Conservation (phyloP, 2,888 invertebrate species). For the Acleris literana region DNA sequence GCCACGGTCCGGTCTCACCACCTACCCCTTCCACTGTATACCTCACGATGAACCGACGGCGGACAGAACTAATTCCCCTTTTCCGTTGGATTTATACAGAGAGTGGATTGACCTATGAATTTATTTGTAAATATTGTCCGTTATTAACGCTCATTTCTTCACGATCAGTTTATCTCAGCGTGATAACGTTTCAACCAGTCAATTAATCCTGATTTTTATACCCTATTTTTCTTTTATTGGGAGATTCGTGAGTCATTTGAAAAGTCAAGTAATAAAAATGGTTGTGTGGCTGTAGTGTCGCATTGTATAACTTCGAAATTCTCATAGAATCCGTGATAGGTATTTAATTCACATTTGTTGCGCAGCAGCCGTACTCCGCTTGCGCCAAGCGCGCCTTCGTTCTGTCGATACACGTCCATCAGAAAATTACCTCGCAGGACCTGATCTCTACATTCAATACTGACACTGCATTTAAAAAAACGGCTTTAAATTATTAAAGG, state of each 20-base stretch:
- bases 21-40: conserved; percentile 48
- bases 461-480: too few relatives aligned
- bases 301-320: conserved; percentile 42
- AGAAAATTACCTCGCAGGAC: not conserved
- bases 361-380: conserved; percentile 30
- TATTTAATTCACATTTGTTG: conserved; percentile 32
- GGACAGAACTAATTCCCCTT: conserved; percentile 33
- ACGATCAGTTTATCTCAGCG: conserved; percentile 41
- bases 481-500: too few relatives aligned
- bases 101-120: conserved; percentile 7
- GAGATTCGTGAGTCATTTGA: conserved; percentile 3
- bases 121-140: conserved; percentile 33
- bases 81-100: conserved; percentile 17
- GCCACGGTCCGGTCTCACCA: conserved; percentile 48
- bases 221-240: too few relatives aligned
- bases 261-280: conserved; percentile 26
- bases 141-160: conserved; percentile 19
- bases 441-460: not conserved
- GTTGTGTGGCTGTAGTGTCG: conserved; percentile 50
- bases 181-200: conserved; percentile 42
- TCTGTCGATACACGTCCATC: conserved; percentile 39
- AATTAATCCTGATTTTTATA: conserved; percentile 18
- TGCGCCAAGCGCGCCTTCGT: conserved; percentile 42
- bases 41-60: conserved; percentile 63
- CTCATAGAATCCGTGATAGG: conserved; percentile 25